A percentile compares a stretch with the other conserved stretches of the same genome.
These are phyloP conservation scores for Enteromius argenteus DNA, from an alignment of 2,797 vertebrate genomes.

Conservation along the genomic window DNA sequence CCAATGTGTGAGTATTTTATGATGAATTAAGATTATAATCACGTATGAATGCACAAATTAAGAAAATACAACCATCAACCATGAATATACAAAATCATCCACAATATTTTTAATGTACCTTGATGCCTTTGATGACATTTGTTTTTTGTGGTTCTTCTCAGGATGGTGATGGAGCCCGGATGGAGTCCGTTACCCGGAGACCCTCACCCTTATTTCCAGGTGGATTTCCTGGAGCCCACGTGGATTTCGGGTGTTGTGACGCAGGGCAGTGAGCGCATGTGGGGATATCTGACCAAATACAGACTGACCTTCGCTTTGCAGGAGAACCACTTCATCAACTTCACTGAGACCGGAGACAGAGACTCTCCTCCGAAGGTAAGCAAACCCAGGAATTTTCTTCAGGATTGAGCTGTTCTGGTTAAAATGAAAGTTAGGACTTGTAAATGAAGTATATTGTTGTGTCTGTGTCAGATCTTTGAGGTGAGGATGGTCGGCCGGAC, in stretches of 20 bases:
- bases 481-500: slow-evolving; percentile 77
- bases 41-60: neutral
- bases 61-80: neutral
- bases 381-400: too few relatives aligned
- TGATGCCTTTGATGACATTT: neutral
- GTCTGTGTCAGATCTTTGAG: slow-evolving; percentile 74
- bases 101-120: neutral
- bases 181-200: slow-evolving; percentile 84
- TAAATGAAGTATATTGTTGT: neutral
- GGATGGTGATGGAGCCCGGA: slow-evolving; percentile 82
- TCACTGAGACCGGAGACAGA: slow-evolving; percentile 67
- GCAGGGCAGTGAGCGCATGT: slow-evolving; percentile 79
- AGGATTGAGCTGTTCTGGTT: neutral
- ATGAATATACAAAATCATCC: neutral
- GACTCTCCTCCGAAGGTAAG: slow-evolving; percentile 72
- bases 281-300: slow-evolving; percentile 81
- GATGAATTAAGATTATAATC: neutral
- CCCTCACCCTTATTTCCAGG: slow-evolving; percentile 80
- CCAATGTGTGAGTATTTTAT: slow-evolving; percentile 79
- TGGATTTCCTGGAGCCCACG: slow-evolving; percentile 83
- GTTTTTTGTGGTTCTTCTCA: slow-evolving; percentile 51
- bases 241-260: slow-evolving; percentile 83
- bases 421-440: neutral
- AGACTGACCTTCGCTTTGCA: slow-evolving; percentile 77
- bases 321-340: slow-evolving; percentile 74